These are phyloP conservation scores for Melanitta fusca DNA, from an alignment of 2,797 vertebrate species.

Conservation along the genomic window DNA sequence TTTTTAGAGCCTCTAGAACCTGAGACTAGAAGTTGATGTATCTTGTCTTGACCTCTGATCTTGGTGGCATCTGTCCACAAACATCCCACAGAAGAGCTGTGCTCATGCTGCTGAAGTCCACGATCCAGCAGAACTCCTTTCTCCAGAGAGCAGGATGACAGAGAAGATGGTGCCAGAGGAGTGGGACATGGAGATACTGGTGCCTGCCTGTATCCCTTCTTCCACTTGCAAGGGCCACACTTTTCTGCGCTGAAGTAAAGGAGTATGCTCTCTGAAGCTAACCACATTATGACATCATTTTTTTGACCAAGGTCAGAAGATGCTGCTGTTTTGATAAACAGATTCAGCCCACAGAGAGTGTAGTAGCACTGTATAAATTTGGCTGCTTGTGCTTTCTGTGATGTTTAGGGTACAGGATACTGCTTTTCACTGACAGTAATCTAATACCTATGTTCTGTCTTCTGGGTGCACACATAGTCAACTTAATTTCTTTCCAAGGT, in stretches of 20 bases:
- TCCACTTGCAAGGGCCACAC: background rate
- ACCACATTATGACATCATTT: background rate
- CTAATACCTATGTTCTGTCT: background rate
- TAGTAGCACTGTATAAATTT: background rate
- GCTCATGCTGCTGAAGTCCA: background rate
- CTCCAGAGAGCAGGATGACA: background rate
- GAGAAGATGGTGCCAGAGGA: background rate
- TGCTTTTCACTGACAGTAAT: background rate
- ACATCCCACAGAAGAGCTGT: background rate
- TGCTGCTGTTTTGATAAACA: background rate
- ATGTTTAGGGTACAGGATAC: background rate
- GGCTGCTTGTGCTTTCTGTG: background rate
- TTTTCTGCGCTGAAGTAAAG: background rate
- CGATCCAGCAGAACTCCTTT: background rate
- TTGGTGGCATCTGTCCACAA: background rate
- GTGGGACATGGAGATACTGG: too few relatives aligned
- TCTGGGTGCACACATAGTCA: background rate
- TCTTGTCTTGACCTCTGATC: background rate
- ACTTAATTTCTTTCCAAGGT: background rate
- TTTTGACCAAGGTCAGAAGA: background rate
- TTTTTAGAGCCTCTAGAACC: background rate
- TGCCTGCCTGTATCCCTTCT: background rate
- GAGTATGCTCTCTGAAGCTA: background rate
- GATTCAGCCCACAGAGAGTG: background rate
- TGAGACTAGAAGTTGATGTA: background rate